Base-by-base conservation (phyloP, 2,113 vertebrate species). In the Piprites chloris region DNA sequence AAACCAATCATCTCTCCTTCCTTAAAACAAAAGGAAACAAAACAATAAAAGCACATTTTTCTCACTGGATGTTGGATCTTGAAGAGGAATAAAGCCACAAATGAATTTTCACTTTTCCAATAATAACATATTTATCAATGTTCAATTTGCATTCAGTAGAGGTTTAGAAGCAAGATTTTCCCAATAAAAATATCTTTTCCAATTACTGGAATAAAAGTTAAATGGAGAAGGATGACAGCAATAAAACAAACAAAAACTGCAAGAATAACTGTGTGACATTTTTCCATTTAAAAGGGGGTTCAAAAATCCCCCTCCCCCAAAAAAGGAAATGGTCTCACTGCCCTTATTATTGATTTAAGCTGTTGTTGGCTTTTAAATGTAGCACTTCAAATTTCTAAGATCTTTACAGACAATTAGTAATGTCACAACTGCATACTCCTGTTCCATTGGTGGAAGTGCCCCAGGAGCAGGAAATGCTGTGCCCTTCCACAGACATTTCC, bases 401-500 rank as follows among this genome's bases (percentile, higher is more conserved):
- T 49, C 65, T 59, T 56, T n/a, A 58, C 53, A 87, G 74, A 92
- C 93, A 87, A 92, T 81, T 75, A 49, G 42, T 68, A 66, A 74
- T 91, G 88, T 93, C 94, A 89, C 4, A 33, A n/a, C 61, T 52
- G 61, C 1, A 22, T 27, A 41, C 32, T 85, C 26, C 69, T n/a
- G 79, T 77, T 94, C 75, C 92, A 92, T 81, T 90, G 92, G 79
- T 93, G 95, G 90, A 96, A 96, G 75, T 88, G 92, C 88, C 87
- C 72, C 76, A 44, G 90, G 2, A 91, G 93, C 92, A 96, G 95
- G 96, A 97, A 96, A 84, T 12, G 68, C 83, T 95, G 79, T 84
- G 90, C 69, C 93, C 80, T 90, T 92, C 68, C 88, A 97, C 92
- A 90, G 90, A 81, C 80, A 3, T 87, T 96, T 96, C 94, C 96